Evolutionary conservation across 64 coral and sea anemone species (phyloP).

Genomic region (Actinia equina): DNA sequence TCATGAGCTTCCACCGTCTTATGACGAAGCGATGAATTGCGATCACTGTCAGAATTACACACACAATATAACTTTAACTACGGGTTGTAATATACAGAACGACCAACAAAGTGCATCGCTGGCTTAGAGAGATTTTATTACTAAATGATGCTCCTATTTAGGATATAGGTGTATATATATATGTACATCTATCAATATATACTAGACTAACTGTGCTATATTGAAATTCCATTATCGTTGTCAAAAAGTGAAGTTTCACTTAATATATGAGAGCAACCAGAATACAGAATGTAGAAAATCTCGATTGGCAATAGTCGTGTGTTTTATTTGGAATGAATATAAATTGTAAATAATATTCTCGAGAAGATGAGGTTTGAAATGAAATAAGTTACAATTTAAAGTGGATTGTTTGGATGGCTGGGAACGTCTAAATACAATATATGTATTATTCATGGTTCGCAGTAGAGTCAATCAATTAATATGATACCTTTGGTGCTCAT

Average conservation of each 20-base stretch:
- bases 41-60: background rate
- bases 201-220: background rate
- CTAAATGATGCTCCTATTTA: background rate
- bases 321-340: background rate
- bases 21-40: conserved; percentile 21
- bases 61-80: background rate
- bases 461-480: conserved; percentile 11
- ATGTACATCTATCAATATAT: background rate
- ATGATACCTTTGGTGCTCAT: background rate
- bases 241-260: background rate
- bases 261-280: background rate
- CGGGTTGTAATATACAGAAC: background rate
- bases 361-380: background rate
- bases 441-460: background rate
- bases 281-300: background rate
- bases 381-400: background rate
- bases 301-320: background rate
- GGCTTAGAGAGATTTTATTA: background rate
- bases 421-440: background rate
- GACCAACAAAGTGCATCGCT: background rate
- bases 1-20: conserved; percentile 20
- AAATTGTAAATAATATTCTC: background rate
- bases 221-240: background rate
- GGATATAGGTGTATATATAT: background rate
- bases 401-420: background rate